Evolutionary conservation across 2,113 vertebrate species (phyloP).

Genomic region (Hemibagrus wyckioides): DNA sequence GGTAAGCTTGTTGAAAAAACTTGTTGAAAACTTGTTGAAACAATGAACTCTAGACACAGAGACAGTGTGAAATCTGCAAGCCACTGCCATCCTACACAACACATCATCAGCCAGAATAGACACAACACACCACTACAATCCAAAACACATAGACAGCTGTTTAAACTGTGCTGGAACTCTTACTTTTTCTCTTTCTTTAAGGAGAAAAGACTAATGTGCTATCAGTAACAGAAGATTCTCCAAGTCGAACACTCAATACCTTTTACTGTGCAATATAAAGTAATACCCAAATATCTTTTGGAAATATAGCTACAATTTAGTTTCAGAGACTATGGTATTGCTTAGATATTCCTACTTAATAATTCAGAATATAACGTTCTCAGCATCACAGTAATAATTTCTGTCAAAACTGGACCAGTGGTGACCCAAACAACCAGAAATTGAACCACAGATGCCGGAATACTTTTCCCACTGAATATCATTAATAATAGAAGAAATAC

Average conservation of each 20-base stretch:
- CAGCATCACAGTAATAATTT: neutral
- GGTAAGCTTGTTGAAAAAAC: constrained; percentile 9
- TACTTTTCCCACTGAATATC: neutral
- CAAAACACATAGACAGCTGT: neutral
- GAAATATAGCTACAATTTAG: neutral
- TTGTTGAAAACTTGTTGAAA: too few relatives aligned
- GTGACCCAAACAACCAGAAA: neutral
- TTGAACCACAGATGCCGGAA: neutral
- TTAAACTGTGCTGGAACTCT: neutral
- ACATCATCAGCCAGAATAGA: constrained; percentile 38
- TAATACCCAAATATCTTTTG: too few relatives aligned
- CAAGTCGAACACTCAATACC: neutral
- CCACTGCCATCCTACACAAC: constrained; percentile 41
- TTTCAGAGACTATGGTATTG: neutral
- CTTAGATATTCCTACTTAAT: neutral
- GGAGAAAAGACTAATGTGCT: too few relatives aligned
- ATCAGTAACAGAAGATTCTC: neutral
- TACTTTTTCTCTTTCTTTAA: too few relatives aligned
- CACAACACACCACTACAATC: constrained; percentile 1
- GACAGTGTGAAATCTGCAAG: neutral
- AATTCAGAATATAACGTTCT: neutral
- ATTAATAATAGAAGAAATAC: neutral
- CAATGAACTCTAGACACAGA: constrained; percentile 3
- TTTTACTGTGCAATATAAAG: neutral
- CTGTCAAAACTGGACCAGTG: neutral